Evolutionary conservation across 2,888 invertebrate genomes (phyloP), one percentile per base, ranked within the genome.

Genomic region (Cataglyphis livida): DNA sequence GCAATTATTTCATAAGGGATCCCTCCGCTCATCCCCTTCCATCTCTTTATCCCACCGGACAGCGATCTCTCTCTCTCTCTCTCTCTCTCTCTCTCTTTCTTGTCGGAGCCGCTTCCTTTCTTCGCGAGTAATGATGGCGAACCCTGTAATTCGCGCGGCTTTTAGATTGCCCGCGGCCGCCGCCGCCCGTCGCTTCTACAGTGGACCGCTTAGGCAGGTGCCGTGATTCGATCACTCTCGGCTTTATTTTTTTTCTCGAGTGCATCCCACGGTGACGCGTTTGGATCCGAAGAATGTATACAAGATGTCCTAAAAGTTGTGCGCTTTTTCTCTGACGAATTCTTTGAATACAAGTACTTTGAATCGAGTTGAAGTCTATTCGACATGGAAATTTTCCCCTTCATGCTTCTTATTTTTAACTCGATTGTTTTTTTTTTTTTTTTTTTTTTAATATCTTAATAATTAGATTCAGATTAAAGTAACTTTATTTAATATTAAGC

Each of bases 141-240:
- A 89, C 90, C 91, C 91, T 91, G 90, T 91, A 91, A 92, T 92
- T 88, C 88, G 84, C 85, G 88, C 89, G 89, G 90, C 90, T 90
- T 88, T 90, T 83, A 89, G 90, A 92, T 92, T 90, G 89, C 91
- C 86, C 85, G 73, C 87, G 38, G 76, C 76, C 38, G 76, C 76
- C 68, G 68, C 87, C 84, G 75, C 75, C 84, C 87, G 90, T 88
- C 54, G 70, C 74, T 73, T 76, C 84, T 70, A 61, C 57, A 75
- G 84, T 41, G 75, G 71, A 84, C 86, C 90, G 88, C 85, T 89
- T 86, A 88, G 88, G 87, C 92, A 92, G 91, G 91, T 92, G 92
- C 90, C 89, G 88, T 89, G 91, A 91, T 91, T 91, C 91, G 88
- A 92, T 91, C 86, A 68, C 71, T 84, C 81, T 79, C 62, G 35